Conservation (phyloP, 2,113 vertebrate genomes). For the Pelmatolapia mariae region DNA sequence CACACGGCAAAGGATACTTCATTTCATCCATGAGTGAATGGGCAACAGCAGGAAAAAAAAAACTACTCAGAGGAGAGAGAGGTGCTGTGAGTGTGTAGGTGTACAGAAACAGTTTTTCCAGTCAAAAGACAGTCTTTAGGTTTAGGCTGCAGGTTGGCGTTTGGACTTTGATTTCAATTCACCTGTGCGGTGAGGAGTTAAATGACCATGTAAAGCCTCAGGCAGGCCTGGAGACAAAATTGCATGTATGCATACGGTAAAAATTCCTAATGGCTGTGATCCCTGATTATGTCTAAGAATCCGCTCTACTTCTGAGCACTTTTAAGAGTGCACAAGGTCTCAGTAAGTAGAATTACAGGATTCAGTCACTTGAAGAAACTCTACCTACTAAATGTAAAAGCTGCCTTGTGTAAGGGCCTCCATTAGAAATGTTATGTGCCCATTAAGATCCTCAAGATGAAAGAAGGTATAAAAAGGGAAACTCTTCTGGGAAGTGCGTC, state of each 20-base stretch:
- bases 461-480: background rate
- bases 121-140: conserved; percentile 2
- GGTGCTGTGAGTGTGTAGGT: background rate
- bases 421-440: background rate
- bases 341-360: background rate
- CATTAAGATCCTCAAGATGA: background rate
- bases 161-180: conserved; percentile 16
- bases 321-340: background rate
- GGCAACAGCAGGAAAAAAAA: conserved; percentile 8
- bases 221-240: conserved; percentile 8
- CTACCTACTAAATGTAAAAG: background rate
- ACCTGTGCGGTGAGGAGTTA: background rate
- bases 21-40: conserved; percentile 70
- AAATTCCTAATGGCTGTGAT: background rate
- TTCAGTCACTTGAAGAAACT: background rate
- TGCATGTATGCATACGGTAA: background rate
- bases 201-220: background rate
- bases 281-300: background rate
- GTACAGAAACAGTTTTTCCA: background rate
- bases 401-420: background rate
- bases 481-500: background rate
- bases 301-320: background rate
- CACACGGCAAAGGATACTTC: conserved; percentile 53
- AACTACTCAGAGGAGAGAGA: background rate
- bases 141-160: background rate